A percentile compares a stretch with the other conserved stretches of the same genome.
phyloP scores from a whole-genome alignment of 2,113 vertebrate species.

The Thalassoma bifasciatum region DNA sequence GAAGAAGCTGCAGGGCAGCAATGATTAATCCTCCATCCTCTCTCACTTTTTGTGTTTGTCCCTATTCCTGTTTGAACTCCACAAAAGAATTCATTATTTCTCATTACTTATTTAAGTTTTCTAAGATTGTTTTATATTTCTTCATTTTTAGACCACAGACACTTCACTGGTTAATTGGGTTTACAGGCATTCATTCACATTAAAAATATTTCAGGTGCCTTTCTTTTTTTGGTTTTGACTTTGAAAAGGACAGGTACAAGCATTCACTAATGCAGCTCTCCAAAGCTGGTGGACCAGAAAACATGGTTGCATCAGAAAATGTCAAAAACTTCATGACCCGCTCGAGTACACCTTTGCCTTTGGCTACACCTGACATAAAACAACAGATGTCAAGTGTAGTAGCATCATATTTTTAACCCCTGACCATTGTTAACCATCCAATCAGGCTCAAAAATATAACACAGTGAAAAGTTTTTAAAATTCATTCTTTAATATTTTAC shows the following conservation, averaged over 20 bases:
- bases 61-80: conserved; percentile 29
- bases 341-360: conserved; percentile 49
- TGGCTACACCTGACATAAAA: conserved; percentile 16
- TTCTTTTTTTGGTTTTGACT: too few relatives aligned
- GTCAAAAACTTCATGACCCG: conserved; percentile 33
- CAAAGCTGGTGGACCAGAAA: background rate
- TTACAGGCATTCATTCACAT: too few relatives aligned
- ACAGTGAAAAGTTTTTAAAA: background rate
- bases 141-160: background rate
- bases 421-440: conserved; percentile 15
- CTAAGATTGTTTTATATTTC: background rate
- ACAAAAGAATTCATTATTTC: conserved; percentile 32
- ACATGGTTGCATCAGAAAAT: conserved; percentile 27
- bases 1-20: conserved; percentile 73
- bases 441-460: background rate
- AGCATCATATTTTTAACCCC: conserved; percentile 4
- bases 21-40: conserved; percentile 66
- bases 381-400: conserved; percentile 50
- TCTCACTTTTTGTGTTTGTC: conserved; percentile 45
- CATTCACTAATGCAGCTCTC: too few relatives aligned
- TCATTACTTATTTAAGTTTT: background rate
- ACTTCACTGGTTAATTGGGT: too few relatives aligned
- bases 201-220: too few relatives aligned
- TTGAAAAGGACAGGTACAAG: too few relatives aligned
- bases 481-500: background rate